Conservation (phyloP, 2,113 vertebrate genomes). For the Sakesphorus luctuosus region DNA sequence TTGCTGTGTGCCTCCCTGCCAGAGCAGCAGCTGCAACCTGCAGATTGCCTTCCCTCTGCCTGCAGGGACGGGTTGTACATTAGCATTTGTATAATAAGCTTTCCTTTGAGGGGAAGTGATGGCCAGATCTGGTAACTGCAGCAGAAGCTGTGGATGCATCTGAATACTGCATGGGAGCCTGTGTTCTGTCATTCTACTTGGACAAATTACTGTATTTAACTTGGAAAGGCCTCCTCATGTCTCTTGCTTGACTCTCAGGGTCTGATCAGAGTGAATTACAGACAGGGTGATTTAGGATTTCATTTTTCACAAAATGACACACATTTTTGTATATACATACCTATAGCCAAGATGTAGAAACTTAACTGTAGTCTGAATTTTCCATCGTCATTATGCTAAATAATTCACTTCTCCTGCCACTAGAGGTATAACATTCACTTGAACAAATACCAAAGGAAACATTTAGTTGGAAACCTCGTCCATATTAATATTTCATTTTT, state of each 20-base stretch:
- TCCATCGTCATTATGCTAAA: conserved; percentile 24
- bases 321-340: neutral
- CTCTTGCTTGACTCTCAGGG: neutral
- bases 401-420: conserved; percentile 56
- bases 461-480: conserved; percentile 36
- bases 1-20: neutral
- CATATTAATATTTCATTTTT: conserved; percentile 63
- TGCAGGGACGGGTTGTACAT: neutral
- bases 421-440: conserved; percentile 53
- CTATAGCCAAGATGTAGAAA: neutral
- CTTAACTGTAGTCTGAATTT: conserved; percentile 6
- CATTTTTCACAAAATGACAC: neutral
- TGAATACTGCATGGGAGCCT: neutral
- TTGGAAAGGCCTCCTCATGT: neutral
- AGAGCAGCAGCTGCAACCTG: neutral
- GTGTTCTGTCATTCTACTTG: neutral
- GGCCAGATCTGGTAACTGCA: neutral
- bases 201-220: neutral
- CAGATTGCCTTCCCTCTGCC: neutral
- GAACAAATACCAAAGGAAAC: conserved; percentile 62
- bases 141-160: neutral
- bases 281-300: neutral
- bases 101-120: neutral
- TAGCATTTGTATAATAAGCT: neutral
- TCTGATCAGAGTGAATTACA: neutral